Evolutionary conservation across 37 sponge, comb jelly and placozoan species (phyloP), one percentile per base, ranked within the genome.

Genomic region (Halisarca cf. caerulea): DNA sequence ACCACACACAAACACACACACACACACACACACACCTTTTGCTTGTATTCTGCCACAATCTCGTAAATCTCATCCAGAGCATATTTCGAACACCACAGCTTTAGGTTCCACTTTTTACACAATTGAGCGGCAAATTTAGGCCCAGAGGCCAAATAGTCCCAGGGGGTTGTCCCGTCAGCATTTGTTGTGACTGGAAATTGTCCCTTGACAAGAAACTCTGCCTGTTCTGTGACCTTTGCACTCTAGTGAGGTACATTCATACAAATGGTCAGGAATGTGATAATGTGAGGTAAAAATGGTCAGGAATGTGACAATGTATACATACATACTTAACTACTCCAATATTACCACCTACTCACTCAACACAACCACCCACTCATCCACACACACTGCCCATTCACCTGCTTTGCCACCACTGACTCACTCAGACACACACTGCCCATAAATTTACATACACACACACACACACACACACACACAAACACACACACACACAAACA

Each of bases 111-210:
- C 17, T 73, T 38, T 53, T 47, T 38, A 33, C 87, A 92, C 58
- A 92, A 59, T 38, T 57, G 17, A 70, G 92, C 89, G 39, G 92
- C 89, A 15, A 83, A 69, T 30, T 78, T 17, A 20, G 75, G 83
- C 7, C 92, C 89, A 25, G 83, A 27, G 20, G 40, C 41, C 30
- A 88, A 57, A 35, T 85, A 78, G 43, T 82, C 75, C 21, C 87
- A 90, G 14, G 86, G 86, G n/a, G 87, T 89, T 24, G 92, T 86
- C 78, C 82, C 92, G 82, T 88, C 89, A 20, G 83, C 83, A 82
- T 91, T 88, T 36, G 85, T 91, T 23, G 88, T 68, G 42, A 91
- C 79, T 32, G 92, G 92, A 45, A 88, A 88, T 18, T 82, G 43
- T 9, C 81, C 86, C 24, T 83, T 40, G 17, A 86, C 79, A 44